phyloP scores from a whole-genome alignment of 2,888 invertebrate species.

The Drosophila rellima region DNA sequence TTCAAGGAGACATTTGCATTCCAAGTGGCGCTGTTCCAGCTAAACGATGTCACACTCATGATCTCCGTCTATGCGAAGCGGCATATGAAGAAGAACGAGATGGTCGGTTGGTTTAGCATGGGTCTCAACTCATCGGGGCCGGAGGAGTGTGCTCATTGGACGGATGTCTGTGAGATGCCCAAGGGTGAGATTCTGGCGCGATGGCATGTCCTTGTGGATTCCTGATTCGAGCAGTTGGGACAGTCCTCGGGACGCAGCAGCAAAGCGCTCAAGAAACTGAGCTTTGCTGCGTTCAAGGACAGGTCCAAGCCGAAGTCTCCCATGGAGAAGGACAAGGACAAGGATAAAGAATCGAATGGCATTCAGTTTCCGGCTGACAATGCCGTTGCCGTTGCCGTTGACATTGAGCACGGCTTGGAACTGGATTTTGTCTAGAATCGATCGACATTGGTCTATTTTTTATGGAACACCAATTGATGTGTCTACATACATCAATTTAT shows the following conservation, averaged over 20 bases:
- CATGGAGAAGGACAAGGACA: slow-evolving; percentile 54
- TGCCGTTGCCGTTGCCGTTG: slow-evolving; percentile 84
- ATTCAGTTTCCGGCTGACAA: slow-evolving; percentile 67
- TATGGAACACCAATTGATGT: slow-evolving; percentile 13
- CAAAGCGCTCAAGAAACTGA: slow-evolving; percentile 79
- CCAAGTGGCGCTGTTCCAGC: slow-evolving; percentile 98
- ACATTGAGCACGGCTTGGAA: slow-evolving; percentile 84
- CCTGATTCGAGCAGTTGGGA: slow-evolving; percentile 88
- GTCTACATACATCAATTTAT: slow-evolving; percentile 24
- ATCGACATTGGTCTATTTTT: slow-evolving; percentile 61
- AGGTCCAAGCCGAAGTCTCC: slow-evolving; percentile 82
- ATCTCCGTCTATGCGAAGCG: slow-evolving; percentile 97
- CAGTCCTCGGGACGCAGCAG: slow-evolving; percentile 84
- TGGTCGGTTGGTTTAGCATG: slow-evolving; percentile 98
- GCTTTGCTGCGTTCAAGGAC: slow-evolving; percentile 82
- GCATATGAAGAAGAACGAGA: slow-evolving; percentile 96
- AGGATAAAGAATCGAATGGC: slow-evolving; percentile 33
- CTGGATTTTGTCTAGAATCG: slow-evolving; percentile 83
- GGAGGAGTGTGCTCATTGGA: slow-evolving; percentile 97
- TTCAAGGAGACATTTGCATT: slow-evolving; percentile 98
- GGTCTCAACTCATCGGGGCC: slow-evolving; percentile 96
- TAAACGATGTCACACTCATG: slow-evolving; percentile 97
- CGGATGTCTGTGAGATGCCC: slow-evolving; percentile 94
- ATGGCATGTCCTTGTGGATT: slow-evolving; percentile 96
- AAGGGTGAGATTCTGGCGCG: slow-evolving; percentile 96